These are phyloP conservation scores for Oenanthe melanoleuca DNA, from an alignment of 2,113 vertebrate genomes.

Conservation along the genomic window DNA sequence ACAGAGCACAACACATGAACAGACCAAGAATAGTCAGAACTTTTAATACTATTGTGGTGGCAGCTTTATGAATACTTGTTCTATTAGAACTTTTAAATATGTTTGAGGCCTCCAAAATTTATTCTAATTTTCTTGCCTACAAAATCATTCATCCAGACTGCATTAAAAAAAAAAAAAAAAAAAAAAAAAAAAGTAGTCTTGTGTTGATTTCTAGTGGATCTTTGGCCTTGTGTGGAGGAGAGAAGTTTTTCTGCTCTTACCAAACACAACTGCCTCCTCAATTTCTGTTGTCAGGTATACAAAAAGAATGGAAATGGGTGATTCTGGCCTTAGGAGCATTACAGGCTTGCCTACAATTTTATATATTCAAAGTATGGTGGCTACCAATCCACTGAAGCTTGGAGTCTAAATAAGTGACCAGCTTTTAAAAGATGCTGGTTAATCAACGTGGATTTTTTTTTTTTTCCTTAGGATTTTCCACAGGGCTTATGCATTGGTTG, in stretches of 20 bases:
- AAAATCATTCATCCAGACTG: background rate
- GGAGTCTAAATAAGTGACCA: background rate
- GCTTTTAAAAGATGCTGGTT: background rate
- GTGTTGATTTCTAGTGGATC: background rate
- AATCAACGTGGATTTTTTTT: background rate
- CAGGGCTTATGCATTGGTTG: background rate
- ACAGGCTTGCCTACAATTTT: background rate
- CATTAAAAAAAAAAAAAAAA: background rate
- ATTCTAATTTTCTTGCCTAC: background rate
- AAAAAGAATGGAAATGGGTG: background rate
- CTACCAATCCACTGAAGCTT: background rate
- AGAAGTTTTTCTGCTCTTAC: background rate
- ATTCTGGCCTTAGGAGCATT: background rate
- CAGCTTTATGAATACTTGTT: background rate
- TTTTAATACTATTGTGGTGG: background rate
- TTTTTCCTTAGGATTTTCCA: background rate
- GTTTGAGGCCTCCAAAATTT: background rate
- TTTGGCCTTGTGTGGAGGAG: background rate
- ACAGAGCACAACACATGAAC: rapidly evolving
- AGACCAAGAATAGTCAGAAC: background rate
- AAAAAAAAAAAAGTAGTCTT: background rate
- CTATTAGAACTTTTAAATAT: background rate
- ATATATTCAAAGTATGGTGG: background rate
- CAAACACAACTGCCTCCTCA: background rate
- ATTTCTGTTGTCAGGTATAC: background rate